These are phyloP conservation scores for Caenorhabditis angaria DNA, from an alignment of 2,888 invertebrate genomes.

Conservation along the genomic window DNA sequence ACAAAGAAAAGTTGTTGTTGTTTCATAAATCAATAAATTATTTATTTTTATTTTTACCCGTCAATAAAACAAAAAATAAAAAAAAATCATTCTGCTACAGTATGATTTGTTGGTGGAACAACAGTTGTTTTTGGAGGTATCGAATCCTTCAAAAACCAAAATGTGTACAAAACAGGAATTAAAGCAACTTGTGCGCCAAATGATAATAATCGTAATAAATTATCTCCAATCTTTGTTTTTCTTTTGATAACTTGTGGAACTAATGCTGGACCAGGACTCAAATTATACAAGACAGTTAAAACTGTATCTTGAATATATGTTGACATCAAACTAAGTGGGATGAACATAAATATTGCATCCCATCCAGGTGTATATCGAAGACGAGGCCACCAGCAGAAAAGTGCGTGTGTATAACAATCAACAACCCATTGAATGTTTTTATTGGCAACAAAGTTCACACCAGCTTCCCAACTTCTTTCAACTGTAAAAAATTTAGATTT, in stretches of 20 bases:
- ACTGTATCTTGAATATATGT: slow-evolving; percentile 54
- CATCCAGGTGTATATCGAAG: slow-evolving; percentile 59
- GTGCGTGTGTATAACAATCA: slow-evolving; percentile 62
- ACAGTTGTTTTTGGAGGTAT: slow-evolving; percentile 10
- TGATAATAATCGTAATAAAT: slow-evolving; percentile 6
- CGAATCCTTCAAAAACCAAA: slow-evolving; percentile 29
- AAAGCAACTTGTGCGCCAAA: slow-evolving; percentile 24
- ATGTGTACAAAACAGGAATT: slow-evolving; percentile 22
- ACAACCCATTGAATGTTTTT: slow-evolving; percentile 63
- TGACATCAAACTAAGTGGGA: slow-evolving; percentile 60
- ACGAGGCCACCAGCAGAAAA: slow-evolving; percentile 58
- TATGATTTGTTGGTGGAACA: neutral
- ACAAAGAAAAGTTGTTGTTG: slow-evolving; percentile 30
- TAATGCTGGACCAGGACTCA: slow-evolving; percentile 57
- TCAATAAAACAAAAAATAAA: neutral
- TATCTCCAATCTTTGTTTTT: slow-evolving; percentile 1
- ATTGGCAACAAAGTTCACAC: slow-evolving; percentile 60
- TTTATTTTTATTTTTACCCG: slow-evolving; percentile 1
- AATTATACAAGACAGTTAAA: slow-evolving; percentile 42
- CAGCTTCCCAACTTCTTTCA: slow-evolving; percentile 55
- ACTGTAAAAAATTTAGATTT: slow-evolving; percentile 31
- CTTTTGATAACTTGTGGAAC: slow-evolving; percentile 32
- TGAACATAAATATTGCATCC: slow-evolving; percentile 64
- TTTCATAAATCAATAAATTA: slow-evolving; percentile 5
- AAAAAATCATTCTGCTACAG: neutral